Conservation (phyloP, 2,797 vertebrate species). For the Acipenser ruthenus region DNA sequence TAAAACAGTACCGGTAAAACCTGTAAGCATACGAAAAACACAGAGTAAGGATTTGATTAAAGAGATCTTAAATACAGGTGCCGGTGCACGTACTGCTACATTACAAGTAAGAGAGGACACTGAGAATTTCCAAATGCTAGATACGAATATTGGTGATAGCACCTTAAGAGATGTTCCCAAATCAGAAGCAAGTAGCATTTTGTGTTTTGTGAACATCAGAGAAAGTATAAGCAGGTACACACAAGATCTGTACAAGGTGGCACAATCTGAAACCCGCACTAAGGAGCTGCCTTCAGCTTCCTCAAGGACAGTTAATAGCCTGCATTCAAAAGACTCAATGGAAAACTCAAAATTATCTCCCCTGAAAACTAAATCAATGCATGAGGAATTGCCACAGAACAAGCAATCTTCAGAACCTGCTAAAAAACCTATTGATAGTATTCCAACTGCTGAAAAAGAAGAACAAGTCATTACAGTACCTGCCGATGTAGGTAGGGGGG, state of each 20-base stretch:
- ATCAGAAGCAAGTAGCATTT: too few relatives aligned
- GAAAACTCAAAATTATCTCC: conserved; percentile 23
- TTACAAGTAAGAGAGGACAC: too few relatives aligned
- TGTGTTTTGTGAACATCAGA: conserved; percentile 22
- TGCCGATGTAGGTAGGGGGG: conserved; percentile 6
- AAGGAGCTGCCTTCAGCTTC: conserved; percentile 16
- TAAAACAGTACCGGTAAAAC: conserved; percentile 15
- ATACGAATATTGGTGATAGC: too few relatives aligned
- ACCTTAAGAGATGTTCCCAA: too few relatives aligned
- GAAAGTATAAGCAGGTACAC: conserved; percentile 23
- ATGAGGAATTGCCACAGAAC: conserved; percentile 5
- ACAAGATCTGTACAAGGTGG: conserved; percentile 14
- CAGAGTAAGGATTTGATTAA: conserved; percentile 7
- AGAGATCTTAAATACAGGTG: conserved; percentile 18
- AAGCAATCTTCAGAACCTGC: conserved; percentile 24
- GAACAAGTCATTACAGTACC: conserved; percentile 25
- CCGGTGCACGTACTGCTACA: too few relatives aligned
- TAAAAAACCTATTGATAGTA: conserved; percentile 13
- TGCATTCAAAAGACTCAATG: conserved; percentile 10
- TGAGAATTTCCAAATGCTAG: too few relatives aligned
- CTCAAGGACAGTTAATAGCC: conserved; percentile 3
- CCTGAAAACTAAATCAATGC: conserved; percentile 16
- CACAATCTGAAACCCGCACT: conserved; percentile 1
- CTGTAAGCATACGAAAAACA: conserved; percentile 1
- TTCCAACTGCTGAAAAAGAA: conserved; percentile 22